Percentiles rank a stretch among this genome's conserved stretches.
These are phyloP conservation scores for Nomada hirtipes DNA, from an alignment of 2,888 invertebrate genomes.

Conservation along the genomic window DNA sequence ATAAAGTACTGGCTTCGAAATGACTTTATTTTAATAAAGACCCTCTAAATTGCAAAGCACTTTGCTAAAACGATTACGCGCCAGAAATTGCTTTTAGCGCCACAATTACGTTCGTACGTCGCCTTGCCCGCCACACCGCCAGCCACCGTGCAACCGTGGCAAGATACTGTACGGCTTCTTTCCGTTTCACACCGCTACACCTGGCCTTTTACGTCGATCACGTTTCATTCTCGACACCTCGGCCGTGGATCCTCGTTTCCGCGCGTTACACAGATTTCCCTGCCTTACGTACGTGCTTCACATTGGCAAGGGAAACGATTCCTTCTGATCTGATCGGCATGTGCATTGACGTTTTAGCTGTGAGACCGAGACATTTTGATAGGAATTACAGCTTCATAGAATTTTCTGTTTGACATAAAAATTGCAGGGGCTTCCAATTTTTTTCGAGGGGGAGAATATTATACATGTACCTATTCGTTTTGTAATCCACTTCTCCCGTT, in stretches of 20 bases:
- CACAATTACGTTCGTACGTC: conserved; percentile 64
- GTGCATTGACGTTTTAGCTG: no score
- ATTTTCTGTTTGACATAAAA: no score
- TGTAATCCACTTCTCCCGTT: no score
- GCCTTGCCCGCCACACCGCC: conserved; percentile 18
- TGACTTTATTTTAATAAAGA: conserved; percentile 67
- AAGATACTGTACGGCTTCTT: conserved; percentile 52
- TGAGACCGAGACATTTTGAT: no score
- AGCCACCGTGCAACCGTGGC: conserved; percentile 27
- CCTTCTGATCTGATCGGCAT: no score
- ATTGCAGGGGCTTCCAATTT: no score
- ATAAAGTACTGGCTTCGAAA: conserved; percentile 38
- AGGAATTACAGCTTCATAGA: no score
- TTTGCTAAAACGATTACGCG: conserved; percentile 74
- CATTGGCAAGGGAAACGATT: conserved; percentile 2
- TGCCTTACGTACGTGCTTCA: conserved; percentile 21
- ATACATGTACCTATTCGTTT: background rate
- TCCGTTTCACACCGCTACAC: conserved; percentile 28
- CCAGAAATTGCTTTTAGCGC: conserved; percentile 67
- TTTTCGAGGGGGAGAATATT: no score
- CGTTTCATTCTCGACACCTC: conserved; percentile 33
- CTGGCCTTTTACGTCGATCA: conserved; percentile 45
- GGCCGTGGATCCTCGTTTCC: conserved; percentile 21
- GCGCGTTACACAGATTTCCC: conserved; percentile 40
- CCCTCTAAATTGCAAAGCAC: conserved; percentile 74